A percentile compares a stretch with the other conserved stretches of the same genome.
Conservation (phyloP, 2,113 vertebrate species). For the Lophius piscatorius region DNA sequence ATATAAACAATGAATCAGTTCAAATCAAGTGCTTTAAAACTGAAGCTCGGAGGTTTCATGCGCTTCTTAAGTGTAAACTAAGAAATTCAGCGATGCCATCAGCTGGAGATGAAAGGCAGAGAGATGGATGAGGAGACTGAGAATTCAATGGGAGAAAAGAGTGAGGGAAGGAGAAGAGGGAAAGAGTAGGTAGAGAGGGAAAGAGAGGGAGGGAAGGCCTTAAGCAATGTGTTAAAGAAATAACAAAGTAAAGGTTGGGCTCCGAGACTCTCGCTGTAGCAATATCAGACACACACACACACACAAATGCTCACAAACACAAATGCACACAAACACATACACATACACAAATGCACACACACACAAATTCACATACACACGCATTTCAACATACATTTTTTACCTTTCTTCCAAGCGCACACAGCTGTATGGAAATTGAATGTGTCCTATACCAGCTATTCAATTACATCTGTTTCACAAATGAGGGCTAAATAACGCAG, state of each 20-base stretch:
- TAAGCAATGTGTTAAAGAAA: conserved; percentile 68
- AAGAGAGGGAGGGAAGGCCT: conserved; percentile 45
- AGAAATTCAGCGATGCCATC: conserved; percentile 46
- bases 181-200: too few relatives aligned
- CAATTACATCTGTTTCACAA: conserved; percentile 64
- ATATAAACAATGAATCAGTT: conserved; percentile 42
- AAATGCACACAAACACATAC: conserved; percentile 5
- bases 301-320: conserved; percentile 5
- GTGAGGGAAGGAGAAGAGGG: neutral
- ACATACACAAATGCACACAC: conserved; percentile 5
- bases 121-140: conserved; percentile 40
- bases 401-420: conserved; percentile 6
- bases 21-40: conserved; percentile 6
- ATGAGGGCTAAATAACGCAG: conserved; percentile 61
- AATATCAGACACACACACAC: conserved; percentile 39
- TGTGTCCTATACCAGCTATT: conserved; percentile 73
- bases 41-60: conserved; percentile 16
- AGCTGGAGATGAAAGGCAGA: conserved; percentile 18
- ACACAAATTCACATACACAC: conserved; percentile 12
- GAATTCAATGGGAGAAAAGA: neutral
- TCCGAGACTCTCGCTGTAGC: conserved; percentile 43
- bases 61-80: conserved; percentile 39
- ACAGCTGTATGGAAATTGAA: conserved; percentile 56
- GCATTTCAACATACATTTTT: neutral
- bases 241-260: conserved; percentile 62